phyloP scores from a whole-genome alignment of 2,113 vertebrate species.

The Gopherus evgoodei region DNA sequence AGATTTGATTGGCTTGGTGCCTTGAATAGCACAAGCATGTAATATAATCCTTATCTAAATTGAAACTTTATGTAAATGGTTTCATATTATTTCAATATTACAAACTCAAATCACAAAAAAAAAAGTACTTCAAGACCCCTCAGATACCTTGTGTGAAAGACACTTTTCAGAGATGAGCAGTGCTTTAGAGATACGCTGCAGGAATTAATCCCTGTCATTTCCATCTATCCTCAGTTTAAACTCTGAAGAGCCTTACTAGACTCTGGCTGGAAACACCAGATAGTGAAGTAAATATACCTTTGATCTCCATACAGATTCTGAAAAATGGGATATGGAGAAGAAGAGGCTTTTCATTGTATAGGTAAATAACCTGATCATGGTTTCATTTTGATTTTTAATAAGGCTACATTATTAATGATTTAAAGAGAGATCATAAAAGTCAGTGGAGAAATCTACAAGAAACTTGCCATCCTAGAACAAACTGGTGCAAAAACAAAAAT shows the following conservation, averaged over 20 bases:
- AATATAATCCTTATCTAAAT: background rate
- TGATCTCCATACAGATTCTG: background rate
- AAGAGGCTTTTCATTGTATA: constrained; percentile 3
- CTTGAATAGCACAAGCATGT: background rate
- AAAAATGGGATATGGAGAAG: background rate
- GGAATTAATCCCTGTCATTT: background rate
- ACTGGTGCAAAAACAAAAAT: constrained; percentile 5
- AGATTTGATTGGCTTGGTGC: background rate
- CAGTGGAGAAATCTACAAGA: constrained; percentile 28
- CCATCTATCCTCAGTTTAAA: background rate
- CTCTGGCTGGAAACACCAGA: background rate
- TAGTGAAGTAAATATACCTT: background rate
- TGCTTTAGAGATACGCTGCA: background rate
- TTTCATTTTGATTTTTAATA: background rate
- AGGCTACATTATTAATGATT: background rate
- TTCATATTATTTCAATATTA: constrained; percentile 1
- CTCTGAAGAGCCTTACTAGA: background rate
- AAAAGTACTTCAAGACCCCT: background rate
- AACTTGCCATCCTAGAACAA: constrained; percentile 22
- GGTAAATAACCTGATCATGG: constrained; percentile 8
- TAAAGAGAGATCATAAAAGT: background rate
- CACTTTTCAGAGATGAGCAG: background rate
- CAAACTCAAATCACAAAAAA: background rate
- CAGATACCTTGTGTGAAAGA: background rate
- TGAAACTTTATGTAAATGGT: background rate